These are phyloP conservation scores for Protonemura montana DNA, from an alignment of 2,888 invertebrate genomes.

Conservation along the genomic window DNA sequence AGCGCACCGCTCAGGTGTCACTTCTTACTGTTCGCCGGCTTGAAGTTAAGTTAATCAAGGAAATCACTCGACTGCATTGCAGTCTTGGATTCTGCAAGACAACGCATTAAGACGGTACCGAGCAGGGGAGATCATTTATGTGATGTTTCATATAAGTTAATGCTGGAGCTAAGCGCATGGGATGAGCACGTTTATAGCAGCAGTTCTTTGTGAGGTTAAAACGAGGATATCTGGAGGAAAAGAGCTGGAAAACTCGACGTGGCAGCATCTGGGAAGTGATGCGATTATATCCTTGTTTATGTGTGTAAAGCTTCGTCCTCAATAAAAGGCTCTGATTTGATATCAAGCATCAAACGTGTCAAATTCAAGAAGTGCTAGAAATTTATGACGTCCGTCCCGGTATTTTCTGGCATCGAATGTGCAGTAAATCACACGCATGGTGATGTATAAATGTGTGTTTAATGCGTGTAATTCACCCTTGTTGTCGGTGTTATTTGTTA, in stretches of 20 bases:
- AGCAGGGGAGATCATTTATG: background rate
- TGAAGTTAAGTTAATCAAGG: background rate
- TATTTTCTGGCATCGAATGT: background rate
- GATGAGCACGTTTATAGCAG: too few species aligned
- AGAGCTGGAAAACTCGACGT: too few species aligned
- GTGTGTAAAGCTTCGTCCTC: background rate
- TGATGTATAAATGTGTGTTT: too few species aligned
- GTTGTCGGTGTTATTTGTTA: too few species aligned
- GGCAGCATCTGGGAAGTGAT: background rate
- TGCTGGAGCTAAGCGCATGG: background rate
- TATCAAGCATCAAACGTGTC: background rate
- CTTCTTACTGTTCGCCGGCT: background rate
- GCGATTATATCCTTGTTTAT: background rate
- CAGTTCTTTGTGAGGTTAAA: too few species aligned
- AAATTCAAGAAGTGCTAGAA: background rate
- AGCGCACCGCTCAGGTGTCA: background rate
- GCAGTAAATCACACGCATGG: too few species aligned
- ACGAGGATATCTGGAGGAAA: background rate
- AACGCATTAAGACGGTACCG: background rate
- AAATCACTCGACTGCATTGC: background rate
- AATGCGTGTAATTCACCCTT: too few species aligned
- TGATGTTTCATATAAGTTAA: background rate
- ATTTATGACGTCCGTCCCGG: background rate
- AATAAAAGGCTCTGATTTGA: background rate
- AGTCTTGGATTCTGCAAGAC: background rate